Evolutionary conservation across 2,888 invertebrate species (phyloP), one percentile per base, ranked within the genome.

Genomic region (Sarcophaga carnaria): DNA sequence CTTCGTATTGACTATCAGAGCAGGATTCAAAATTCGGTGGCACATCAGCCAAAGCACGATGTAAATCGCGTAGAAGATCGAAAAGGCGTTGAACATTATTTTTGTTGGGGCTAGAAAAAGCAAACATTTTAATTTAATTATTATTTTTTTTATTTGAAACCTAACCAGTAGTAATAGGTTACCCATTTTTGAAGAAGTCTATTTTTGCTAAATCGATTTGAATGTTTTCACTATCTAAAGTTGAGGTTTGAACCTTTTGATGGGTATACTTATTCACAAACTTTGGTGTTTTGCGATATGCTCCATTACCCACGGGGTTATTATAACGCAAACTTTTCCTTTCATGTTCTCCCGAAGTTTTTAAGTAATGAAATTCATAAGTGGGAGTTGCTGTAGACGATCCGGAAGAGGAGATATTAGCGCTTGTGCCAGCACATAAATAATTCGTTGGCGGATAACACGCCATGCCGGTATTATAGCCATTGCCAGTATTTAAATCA

Each of bases 31-130:
- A 60, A 10, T 87, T 87, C 5, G 90, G 89, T n/a, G 90, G 71
- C 0, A 89, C 88, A 12, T 90, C 88, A 17, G 83, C 86, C 0
- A 92, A 67, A n/a, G 89, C 89, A 60, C 89, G 88, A 78, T 92
- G 90, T 72, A 92, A 59, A 10, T 90, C 88, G 4, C 87, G 89
- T 37, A 92, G 90, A 0, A 90, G 59, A 2, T 87, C 78, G 78
- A 92, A 86, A 5, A 92, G 72, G 6, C 89, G 89, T 62, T 87
- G 4, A 4, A 91, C 88, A 4, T 76, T 25, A 81, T 88, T 90
- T 14, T 66, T 80, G 47, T 89, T 88, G 27, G 62, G 47, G 64
- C 91, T 92, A 67, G 25, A 83, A 25, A 60, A 20, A 10, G 63
- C 2, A 22, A 69, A 66, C 3, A 14, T 14, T 45, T 25, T 12